Conservation (phyloP, 2,797 vertebrate genomes). For the Peromyscus eremicus region DNA sequence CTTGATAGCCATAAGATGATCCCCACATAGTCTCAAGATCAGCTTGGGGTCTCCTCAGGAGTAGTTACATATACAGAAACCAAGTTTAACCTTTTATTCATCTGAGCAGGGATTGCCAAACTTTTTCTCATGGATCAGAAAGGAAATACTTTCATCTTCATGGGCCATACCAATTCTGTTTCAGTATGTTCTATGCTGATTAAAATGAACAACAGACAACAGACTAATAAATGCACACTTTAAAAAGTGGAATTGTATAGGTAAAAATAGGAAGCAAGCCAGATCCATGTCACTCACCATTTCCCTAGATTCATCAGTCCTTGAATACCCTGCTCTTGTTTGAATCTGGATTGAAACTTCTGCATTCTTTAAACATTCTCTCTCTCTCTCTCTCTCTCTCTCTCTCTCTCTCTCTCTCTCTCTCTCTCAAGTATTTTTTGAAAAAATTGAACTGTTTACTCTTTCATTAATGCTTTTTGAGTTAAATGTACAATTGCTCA, state of each 20-base stretch:
- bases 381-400: background rate
- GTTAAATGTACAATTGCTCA: slow-evolving; percentile 75
- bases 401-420: background rate
- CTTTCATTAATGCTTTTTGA: slow-evolving; percentile 71
- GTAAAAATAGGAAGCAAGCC: background rate
- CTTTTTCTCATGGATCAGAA: background rate
- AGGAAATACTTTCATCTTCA: slow-evolving; percentile 20
- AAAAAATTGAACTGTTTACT: slow-evolving; percentile 55
- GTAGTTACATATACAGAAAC: background rate
- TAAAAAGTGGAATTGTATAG: background rate
- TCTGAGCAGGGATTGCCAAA: background rate
- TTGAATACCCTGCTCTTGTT: background rate
- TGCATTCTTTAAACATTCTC: background rate
- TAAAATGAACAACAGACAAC: background rate
- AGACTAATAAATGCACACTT: background rate
- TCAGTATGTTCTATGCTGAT: background rate
- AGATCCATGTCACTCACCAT: background rate
- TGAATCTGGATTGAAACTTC: background rate
- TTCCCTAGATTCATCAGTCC: background rate
- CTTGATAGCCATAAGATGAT: background rate
- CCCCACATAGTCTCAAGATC: background rate
- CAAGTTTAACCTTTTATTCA: background rate
- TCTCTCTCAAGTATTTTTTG: background rate
- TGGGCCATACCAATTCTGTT: background rate
- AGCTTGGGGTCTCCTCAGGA: background rate